Base-by-base conservation (phyloP, 2,888 invertebrate genomes). In the Margaritifera margaritifera region DNA sequence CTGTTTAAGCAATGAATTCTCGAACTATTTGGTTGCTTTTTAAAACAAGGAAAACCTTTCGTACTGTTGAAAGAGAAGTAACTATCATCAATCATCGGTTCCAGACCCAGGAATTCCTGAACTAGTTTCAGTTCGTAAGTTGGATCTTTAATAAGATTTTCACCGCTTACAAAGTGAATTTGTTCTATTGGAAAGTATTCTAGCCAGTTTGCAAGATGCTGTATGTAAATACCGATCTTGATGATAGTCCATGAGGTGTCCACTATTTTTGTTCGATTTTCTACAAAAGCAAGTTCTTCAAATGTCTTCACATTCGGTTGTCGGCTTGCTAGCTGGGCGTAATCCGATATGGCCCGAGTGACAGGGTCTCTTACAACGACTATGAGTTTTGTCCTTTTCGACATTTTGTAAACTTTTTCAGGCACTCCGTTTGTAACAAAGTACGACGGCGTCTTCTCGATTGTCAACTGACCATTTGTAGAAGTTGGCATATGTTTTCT, bases 381-480 rank as follows among this genome's bases (percentile, higher is more conserved):
- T 54, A 97, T 91, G 50, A 97, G 91, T 87, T 95, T 95, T 62
- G 94, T 94, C 62, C 93, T 92, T 1, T 94, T 94, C 87, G 95
- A 95, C 96, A 97, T 96, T 76, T 94, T 93, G 84, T 94, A 93
- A 11, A 97, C 94, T 60, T 96, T 91, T 74, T 92, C 92, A 0
- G 97, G 96, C 11, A 95, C 96, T 71, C 95, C 95, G 78, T 94
- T 92, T 2, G 96, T 96, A 71, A 97, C 94, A 92, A 96, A 96
- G 87, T 97, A 97, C 55, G 95, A 95, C 0, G 97, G 97, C 0
- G 97, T 96, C 90, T 97, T 97, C 89, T 97, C 97, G 93, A 97
- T 95, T 15, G 96, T 96, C 71, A 96, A 92, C 90, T 97, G 96
- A 0, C 95, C 94, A 82, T 94, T 94, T 61, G 94, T 90, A 1